phyloP scores from a whole-genome alignment of 2,797 vertebrate genomes.

The Labeo calbasu region DNA sequence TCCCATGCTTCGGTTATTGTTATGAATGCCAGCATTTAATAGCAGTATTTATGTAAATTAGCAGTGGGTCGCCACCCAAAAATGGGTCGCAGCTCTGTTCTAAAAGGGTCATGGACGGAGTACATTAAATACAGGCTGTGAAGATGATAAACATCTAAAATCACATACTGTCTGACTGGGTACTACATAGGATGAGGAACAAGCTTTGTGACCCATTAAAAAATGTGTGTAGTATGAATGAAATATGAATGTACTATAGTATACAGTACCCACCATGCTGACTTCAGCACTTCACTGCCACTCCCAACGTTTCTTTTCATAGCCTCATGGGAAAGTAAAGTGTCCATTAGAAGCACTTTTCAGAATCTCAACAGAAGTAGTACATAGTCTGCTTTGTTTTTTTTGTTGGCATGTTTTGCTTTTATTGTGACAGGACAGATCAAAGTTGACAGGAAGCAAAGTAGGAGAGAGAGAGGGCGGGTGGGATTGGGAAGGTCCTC shows the following conservation, averaged over 20 bases:
- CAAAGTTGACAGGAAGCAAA: too few species aligned
- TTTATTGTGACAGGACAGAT: too few species aligned
- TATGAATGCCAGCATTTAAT: conserved; percentile 4
- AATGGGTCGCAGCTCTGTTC: neutral
- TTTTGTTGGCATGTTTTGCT: too few species aligned
- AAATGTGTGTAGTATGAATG: neutral
- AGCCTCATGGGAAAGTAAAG: neutral
- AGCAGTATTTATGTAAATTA: conserved; percentile 10
- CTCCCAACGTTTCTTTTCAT: neutral
- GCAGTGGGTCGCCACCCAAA: neutral
- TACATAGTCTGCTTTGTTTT: too few species aligned
- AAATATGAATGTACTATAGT: neutral
- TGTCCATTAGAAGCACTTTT: neutral
- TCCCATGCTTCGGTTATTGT: conserved; percentile 12
- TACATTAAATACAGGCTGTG: neutral
- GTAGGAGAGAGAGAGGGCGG: too few species aligned
- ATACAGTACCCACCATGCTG: neutral
- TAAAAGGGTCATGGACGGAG: neutral
- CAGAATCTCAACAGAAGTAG: neutral
- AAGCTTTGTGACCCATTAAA: neutral
- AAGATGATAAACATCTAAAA: neutral
- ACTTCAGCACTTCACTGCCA: neutral
- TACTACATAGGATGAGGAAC: too few species aligned
- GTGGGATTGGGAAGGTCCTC: too few species aligned
- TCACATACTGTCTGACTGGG: neutral